These are phyloP conservation scores for Meghimatium bilineatum DNA, from an alignment of 2,888 invertebrate species.

Conservation along the genomic window DNA sequence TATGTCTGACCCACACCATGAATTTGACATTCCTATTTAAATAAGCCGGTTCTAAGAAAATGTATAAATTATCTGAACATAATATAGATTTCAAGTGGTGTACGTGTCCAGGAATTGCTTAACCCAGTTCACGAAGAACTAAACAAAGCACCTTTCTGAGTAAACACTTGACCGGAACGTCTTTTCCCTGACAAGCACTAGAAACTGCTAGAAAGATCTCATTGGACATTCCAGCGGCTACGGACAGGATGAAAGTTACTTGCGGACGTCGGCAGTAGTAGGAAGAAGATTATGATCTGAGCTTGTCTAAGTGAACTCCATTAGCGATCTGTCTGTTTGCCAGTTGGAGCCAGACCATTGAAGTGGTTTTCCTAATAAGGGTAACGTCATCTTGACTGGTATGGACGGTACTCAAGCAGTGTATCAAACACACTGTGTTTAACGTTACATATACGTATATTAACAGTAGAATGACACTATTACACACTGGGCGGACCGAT, in stretches of 20 bases:
- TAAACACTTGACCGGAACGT: not conserved
- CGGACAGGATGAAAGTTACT: not conserved
- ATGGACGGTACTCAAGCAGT: not conserved
- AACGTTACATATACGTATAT: too few relatives aligned
- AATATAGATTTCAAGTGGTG: not conserved
- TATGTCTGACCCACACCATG: too few relatives aligned
- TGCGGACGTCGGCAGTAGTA: not conserved
- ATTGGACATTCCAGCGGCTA: not conserved
- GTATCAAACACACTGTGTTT: too few relatives aligned
- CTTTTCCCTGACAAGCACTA: not conserved
- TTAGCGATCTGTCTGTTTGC: not conserved
- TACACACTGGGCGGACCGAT: too few relatives aligned
- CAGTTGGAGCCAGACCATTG: not conserved
- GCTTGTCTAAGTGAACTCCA: conserved; percentile 17
- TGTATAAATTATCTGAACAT: not conserved
- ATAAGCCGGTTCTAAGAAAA: too few relatives aligned
- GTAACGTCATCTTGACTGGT: not conserved
- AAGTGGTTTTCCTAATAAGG: not conserved
- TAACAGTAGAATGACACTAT: too few relatives aligned
- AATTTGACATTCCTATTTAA: too few relatives aligned
- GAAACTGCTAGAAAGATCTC: not conserved
- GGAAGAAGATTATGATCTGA: not conserved
- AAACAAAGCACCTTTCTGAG: not conserved
- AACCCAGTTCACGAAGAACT: not conserved
- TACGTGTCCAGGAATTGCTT: not conserved